A percentile compares a stretch with the other conserved stretches of the same genome.
These are phyloP conservation scores for Entomobrya multifasciata DNA, from an alignment of 2,888 invertebrate species.

Conservation along the genomic window DNA sequence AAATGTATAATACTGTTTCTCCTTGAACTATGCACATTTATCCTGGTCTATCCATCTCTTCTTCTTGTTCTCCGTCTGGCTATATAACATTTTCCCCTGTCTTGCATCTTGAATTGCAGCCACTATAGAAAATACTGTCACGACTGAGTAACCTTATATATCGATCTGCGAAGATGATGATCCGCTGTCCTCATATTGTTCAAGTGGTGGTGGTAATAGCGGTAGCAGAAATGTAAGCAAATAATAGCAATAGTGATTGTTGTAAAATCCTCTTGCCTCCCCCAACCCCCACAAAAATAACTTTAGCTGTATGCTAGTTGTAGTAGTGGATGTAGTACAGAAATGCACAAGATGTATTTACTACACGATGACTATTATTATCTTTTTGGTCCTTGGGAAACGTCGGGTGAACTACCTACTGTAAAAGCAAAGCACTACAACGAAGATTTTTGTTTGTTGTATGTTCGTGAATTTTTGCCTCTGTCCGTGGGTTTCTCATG, in stretches of 20 bases:
- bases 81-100: not conserved
- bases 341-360: conserved; percentile 38
- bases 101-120: too few species aligned
- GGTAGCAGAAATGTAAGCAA: conserved; percentile 57
- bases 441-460: conserved; percentile 16
- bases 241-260: conserved; percentile 61
- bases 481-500: conserved; percentile 30
- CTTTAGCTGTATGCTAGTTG: not conserved
- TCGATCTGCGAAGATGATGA: conserved; percentile 66
- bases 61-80: not conserved
- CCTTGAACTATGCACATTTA: conserved; percentile 56
- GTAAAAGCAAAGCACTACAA: not conserved
- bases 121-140: not conserved
- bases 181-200: conserved; percentile 69
- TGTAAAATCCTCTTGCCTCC: conserved; percentile 59
- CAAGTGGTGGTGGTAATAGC: conserved; percentile 69
- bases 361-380: conserved; percentile 57
- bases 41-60: conserved; percentile 24
- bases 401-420: conserved; percentile 3
- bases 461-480: conserved; percentile 54
- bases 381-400: conserved; percentile 42
- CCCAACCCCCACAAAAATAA: too few species aligned
- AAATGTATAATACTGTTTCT: conserved; percentile 27
- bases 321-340: not conserved
- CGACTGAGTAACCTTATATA: conserved; percentile 44